Conservation (phyloP, 2,888 invertebrate species). For the Chymomyza amoena region DNA sequence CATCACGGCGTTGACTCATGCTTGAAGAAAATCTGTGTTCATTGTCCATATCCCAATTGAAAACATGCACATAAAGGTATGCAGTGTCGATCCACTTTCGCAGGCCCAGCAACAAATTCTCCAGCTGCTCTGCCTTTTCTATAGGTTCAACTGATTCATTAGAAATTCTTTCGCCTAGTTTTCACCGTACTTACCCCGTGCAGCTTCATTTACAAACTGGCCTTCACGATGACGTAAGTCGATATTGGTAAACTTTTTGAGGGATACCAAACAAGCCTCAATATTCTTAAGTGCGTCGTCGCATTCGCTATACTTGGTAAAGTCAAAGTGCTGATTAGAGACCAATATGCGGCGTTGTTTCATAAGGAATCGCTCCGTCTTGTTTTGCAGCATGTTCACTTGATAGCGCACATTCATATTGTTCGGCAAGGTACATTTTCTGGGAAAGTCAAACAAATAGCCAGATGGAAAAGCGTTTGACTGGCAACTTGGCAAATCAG, state of each 20-base stretch:
- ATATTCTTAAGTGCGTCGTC: conserved; percentile 40
- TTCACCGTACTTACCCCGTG: conserved; percentile 42
- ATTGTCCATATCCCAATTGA: conserved; percentile 69
- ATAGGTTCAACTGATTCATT: not conserved
- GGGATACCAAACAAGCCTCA: conserved; percentile 7
- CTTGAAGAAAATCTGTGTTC: conserved; percentile 56
- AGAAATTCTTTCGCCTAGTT: not conserved
- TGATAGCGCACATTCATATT: conserved; percentile 67
- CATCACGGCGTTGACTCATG: conserved; percentile 36
- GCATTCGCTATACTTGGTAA: conserved; percentile 56
- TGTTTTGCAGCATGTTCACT: conserved; percentile 60
- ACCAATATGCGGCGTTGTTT: conserved; percentile 52
- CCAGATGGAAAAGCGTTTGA: conserved; percentile 49
- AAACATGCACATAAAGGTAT: conserved; percentile 56
- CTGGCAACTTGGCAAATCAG: conserved; percentile 44
- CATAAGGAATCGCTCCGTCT: conserved; percentile 50
- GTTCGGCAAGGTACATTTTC: conserved; percentile 34
- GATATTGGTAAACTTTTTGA: conserved; percentile 33
- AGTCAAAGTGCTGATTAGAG: conserved; percentile 57
- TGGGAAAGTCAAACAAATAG: conserved; percentile 39
- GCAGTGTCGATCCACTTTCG: conserved; percentile 60
- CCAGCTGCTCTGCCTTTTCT: conserved; percentile 55
- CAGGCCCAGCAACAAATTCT: conserved; percentile 43
- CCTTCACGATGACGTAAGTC: conserved; percentile 64
- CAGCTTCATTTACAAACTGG: conserved; percentile 36